A percentile compares a stretch with the other conserved stretches of the same genome.
phyloP scores from a whole-genome alignment of 2,113 vertebrate genomes.

The Scomber colias region DNA sequence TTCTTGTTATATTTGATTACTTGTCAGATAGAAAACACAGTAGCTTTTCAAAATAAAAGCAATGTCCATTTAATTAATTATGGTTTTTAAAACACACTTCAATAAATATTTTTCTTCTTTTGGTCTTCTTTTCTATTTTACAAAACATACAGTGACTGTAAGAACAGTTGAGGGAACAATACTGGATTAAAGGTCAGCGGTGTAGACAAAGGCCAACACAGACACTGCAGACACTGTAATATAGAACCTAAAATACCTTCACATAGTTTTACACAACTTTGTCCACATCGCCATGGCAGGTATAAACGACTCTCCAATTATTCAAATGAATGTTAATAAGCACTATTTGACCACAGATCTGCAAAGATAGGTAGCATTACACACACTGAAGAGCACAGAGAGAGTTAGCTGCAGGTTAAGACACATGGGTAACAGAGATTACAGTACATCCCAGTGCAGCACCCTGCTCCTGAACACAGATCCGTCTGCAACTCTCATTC shows the following conservation, averaged over 20 bases:
- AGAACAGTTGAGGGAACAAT: constrained; percentile 62
- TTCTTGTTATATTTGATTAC: constrained; percentile 78
- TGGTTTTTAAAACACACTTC: constrained; percentile 81
- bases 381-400: constrained; percentile 58
- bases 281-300: constrained; percentile 61
- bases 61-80: constrained; percentile 75
- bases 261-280: constrained; percentile 49
- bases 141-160: constrained; percentile 71
- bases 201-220: constrained; percentile 59
- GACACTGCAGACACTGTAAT: constrained; percentile 56
- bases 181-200: constrained; percentile 66
- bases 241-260: constrained; percentile 45
- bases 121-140: constrained; percentile 68
- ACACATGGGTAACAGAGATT: constrained; percentile 60
- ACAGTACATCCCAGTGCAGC: constrained; percentile 4
- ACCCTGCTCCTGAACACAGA: not conserved
- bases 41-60: constrained; percentile 87
- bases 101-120: constrained; percentile 84
- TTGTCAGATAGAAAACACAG: constrained; percentile 84
- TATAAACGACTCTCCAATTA: constrained; percentile 32
- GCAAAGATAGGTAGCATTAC: constrained; percentile 45
- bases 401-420: constrained; percentile 61
- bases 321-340: constrained; percentile 29
- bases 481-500: not conserved
- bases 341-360: constrained; percentile 39